phyloP scores from a whole-genome alignment of 30 jellyfish, hydroid and myxozoan genomes.

The Aurelia sp. region DNA sequence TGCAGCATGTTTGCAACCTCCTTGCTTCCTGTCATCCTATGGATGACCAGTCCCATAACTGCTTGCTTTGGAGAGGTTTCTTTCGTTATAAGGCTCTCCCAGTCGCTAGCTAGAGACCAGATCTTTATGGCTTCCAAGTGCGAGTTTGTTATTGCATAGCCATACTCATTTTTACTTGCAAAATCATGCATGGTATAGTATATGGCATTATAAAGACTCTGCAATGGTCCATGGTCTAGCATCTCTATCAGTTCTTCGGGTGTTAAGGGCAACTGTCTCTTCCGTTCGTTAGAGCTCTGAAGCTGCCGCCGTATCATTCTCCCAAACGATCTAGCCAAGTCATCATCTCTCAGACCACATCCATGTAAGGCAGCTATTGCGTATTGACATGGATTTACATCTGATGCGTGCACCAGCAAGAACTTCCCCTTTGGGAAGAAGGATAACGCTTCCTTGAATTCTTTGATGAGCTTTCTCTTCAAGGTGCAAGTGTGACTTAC shows the following conservation, averaged over 20 bases:
- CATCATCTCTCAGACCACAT: constrained; percentile 54
- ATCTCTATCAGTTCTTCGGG: constrained; percentile 42
- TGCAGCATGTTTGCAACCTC: constrained; percentile 30
- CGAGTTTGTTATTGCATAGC: constrained; percentile 25
- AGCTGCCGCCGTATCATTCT: constrained; percentile 55
- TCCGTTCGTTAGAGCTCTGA: background rate
- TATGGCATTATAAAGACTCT: constrained; percentile 36
- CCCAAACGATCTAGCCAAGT: constrained; percentile 43
- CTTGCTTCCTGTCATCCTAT: constrained; percentile 30
- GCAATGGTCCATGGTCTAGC: constrained; percentile 51
- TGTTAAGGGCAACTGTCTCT: constrained; percentile 46
- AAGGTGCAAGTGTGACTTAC: constrained; percentile 14
- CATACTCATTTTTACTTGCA: constrained; percentile 40
- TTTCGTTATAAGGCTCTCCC: constrained; percentile 32
- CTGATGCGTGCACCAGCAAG: constrained; percentile 37
- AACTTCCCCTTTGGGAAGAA: constrained; percentile 44
- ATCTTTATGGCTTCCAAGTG: constrained; percentile 28
- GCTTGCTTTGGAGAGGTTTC: constrained; percentile 47
- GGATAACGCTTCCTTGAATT: constrained; percentile 1
- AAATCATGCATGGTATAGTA: constrained; percentile 36
- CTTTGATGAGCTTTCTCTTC: constrained; percentile 8
- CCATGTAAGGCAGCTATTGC: constrained; percentile 52
- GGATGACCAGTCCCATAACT: constrained; percentile 28
- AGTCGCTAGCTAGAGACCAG: constrained; percentile 42
- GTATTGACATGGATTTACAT: constrained; percentile 37